These are phyloP conservation scores for Otus sunia DNA, from an alignment of 2,113 vertebrate genomes.

Conservation along the genomic window DNA sequence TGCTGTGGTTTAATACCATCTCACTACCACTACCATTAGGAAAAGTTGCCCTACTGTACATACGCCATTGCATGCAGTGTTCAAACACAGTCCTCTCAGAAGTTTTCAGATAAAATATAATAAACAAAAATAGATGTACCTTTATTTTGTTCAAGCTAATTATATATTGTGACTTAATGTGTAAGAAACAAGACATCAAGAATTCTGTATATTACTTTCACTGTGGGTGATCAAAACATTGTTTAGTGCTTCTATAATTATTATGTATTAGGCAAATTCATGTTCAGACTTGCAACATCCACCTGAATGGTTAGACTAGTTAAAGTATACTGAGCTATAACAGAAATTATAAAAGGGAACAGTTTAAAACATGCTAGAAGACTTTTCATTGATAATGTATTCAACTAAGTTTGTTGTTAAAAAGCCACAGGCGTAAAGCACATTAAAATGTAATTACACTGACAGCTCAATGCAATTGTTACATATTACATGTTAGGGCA, in stretches of 20 bases:
- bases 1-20: background rate
- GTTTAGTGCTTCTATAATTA: conserved; percentile 38
- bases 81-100: background rate
- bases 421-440: conserved; percentile 30
- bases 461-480: conserved; percentile 1
- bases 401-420: conserved; percentile 53
- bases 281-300: background rate
- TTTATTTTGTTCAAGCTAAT: conserved; percentile 24
- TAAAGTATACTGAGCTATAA: background rate
- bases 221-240: conserved; percentile 42
- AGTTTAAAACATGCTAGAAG: conserved; percentile 7
- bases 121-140: background rate
- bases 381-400: conserved; percentile 29
- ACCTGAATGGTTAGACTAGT: background rate
- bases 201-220: background rate
- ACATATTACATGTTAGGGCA: background rate
- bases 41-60: background rate
- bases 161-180: background rate
- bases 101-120: conserved; percentile 8
- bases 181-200: conserved; percentile 12
- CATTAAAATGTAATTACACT: background rate
- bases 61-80: background rate
- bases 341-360: background rate
- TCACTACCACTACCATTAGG: background rate
- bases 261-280: conserved; percentile 26